These are phyloP conservation scores for Holocentrus rufus DNA, from an alignment of 2,797 vertebrate genomes.

Conservation along the genomic window DNA sequence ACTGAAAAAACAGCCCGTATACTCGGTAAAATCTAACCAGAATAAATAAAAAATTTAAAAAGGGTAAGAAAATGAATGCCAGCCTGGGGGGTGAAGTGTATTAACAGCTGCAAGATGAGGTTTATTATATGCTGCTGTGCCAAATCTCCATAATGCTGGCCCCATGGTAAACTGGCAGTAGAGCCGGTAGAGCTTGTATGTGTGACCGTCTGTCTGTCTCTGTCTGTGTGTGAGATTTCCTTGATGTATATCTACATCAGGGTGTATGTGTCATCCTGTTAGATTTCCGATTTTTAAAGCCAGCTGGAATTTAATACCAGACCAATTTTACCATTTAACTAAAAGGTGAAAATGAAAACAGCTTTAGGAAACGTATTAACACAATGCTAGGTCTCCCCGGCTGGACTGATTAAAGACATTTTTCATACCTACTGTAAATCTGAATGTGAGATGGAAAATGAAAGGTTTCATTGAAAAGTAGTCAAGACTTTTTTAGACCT, in stretches of 20 bases:
- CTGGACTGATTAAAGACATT: too few species aligned
- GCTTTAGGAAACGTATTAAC: too few species aligned
- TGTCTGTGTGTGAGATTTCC: slow-evolving; percentile 14
- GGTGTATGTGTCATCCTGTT: neutral
- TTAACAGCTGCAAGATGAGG: slow-evolving; percentile 43
- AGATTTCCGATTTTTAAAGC: neutral
- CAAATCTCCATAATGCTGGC: slow-evolving; percentile 23
- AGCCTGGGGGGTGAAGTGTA: slow-evolving; percentile 34
- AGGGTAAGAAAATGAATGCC: slow-evolving; percentile 23
- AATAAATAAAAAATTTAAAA: slow-evolving; percentile 1
- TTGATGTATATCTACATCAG: slow-evolving; percentile 21
- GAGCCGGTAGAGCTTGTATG: slow-evolving; percentile 27
- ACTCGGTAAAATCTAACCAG: slow-evolving; percentile 23
- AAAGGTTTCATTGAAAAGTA: too few species aligned
- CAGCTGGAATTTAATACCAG: neutral
- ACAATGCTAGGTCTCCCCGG: too few species aligned
- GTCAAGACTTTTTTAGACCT: neutral
- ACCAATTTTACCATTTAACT: neutral
- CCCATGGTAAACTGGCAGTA: slow-evolving; percentile 30
- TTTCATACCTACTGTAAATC: neutral
- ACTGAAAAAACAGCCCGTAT: neutral
- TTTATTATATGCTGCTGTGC: slow-evolving; percentile 46
- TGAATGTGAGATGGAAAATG: neutral
- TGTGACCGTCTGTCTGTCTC: slow-evolving; percentile 27
- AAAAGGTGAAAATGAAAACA: too few species aligned